These are phyloP conservation scores for Actinostola sp. DNA, from an alignment of 92 coral and sea anemone species.

Conservation along the genomic window DNA sequence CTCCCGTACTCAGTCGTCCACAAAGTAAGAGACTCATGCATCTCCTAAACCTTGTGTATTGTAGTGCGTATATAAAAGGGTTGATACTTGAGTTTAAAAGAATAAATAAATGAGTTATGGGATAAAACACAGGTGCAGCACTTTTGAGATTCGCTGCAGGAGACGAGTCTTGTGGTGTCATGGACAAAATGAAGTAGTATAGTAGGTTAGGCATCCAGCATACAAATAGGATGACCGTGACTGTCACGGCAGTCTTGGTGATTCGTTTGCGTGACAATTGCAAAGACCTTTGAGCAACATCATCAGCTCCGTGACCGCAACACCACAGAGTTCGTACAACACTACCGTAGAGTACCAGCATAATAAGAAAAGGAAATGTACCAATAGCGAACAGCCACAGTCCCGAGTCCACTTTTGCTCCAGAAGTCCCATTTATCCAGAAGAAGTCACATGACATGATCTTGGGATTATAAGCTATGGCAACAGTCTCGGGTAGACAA, in stretches of 20 bases:
- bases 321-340: constrained; percentile 57
- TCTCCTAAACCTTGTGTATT: too few species aligned
- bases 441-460: constrained; percentile 26
- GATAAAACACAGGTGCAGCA: too few species aligned
- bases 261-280: constrained; percentile 60
- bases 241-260: constrained; percentile 49
- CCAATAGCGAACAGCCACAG: constrained; percentile 47
- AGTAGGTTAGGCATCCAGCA: constrained; percentile 58
- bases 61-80: too few species aligned
- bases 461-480: constrained; percentile 14
- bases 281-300: constrained; percentile 51
- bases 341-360: constrained; percentile 51
- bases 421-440: constrained; percentile 26
- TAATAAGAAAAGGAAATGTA: constrained; percentile 37
- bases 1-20: too few species aligned
- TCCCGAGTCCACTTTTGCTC: constrained; percentile 23
- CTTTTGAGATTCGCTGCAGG: too few species aligned
- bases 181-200: too few species aligned
- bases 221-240: constrained; percentile 48
- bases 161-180: too few species aligned
- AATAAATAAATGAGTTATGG: too few species aligned
- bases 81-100: too few species aligned
- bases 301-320: constrained; percentile 2
- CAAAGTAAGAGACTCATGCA: too few species aligned
- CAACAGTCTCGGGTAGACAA: constrained; percentile 24